Base-by-base conservation (phyloP, 2,888 invertebrate genomes). In the Fragum fragum region DNA sequence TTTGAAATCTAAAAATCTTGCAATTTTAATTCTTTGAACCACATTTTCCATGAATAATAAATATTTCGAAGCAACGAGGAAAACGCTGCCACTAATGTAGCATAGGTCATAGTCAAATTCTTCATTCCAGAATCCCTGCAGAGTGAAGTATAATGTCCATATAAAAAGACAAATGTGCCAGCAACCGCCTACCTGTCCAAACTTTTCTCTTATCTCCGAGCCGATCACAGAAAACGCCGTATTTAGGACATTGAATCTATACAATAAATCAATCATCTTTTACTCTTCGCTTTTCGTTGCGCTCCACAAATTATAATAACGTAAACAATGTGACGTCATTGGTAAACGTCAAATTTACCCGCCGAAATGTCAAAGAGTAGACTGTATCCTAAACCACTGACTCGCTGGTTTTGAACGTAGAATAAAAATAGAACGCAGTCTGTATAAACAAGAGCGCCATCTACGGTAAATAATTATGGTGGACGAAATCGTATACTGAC, bases 301-400 rank as follows among this genome's bases (percentile, higher is more conserved):
- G n/a, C n/a, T n/a, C n/a, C n/a, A n/a, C 32, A 36, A 36, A 6
- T 36, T 36, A 9, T 36, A 16, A 21, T 73, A 73, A 79, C 79
- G 79, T 83, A 59, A 73, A 36, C 59, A 28, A 61, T 73, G 36
- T 61, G 68, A 74, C 66, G 68, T 74, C 74, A 74, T 32, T 23
- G 18, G 29, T 32, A 21, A 21, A 55, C 21, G 9, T 53, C 73
- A 77, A 79, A 76, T 75, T 80, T 78, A 69, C 80, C 77, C 85
- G 85, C 85, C 79, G 69, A 79, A 85, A 61, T 81, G 84, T 85
- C 84, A 85, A 61, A 63, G 36, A 36, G 16, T 11, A 1, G 79
- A 85, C 84, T 81, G 84, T 79, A 74, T 55, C 28, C 32, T 23
- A 9, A 59, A 23, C 28, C 26, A 53, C n/a, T 28, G 7, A 59